Conservation (phyloP, 2,888 invertebrate genomes). For the Limnephilus lunatus region DNA sequence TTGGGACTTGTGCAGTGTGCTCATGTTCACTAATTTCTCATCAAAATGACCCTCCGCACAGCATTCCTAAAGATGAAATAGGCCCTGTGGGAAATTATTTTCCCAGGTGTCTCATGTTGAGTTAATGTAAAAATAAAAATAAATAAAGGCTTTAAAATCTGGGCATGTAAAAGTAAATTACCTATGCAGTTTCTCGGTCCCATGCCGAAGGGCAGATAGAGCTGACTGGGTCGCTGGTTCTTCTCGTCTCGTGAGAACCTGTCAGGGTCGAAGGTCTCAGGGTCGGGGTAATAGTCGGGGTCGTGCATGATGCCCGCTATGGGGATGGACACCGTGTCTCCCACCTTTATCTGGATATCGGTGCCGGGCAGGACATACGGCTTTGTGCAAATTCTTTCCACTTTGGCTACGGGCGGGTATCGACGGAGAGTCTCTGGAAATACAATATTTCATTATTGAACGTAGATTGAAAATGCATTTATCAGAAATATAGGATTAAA, state of each 20-base stretch:
- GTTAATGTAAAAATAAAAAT: too few species aligned
- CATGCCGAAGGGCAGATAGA: slow-evolving; percentile 77
- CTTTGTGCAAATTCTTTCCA: slow-evolving; percentile 78
- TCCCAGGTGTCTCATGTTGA: too few species aligned
- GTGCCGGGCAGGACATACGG: slow-evolving; percentile 76
- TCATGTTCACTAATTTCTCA: too few species aligned
- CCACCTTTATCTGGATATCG: slow-evolving; percentile 73
- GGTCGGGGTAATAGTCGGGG: slow-evolving; percentile 77
- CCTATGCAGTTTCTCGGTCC: slow-evolving; percentile 78
- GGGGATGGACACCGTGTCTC: slow-evolving; percentile 74
- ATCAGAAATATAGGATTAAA: too few species aligned
- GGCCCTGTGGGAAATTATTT: too few species aligned
- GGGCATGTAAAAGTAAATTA: slow-evolving; percentile 64
- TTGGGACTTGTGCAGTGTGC: too few species aligned
- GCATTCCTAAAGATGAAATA: too few species aligned
- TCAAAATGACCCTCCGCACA: too few species aligned
- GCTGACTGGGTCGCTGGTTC: slow-evolving; percentile 73
- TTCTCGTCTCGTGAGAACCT: slow-evolving; percentile 78
- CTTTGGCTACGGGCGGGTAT: slow-evolving; percentile 77
- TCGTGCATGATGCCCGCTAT: slow-evolving; percentile 77
- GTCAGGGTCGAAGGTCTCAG: slow-evolving; percentile 76
- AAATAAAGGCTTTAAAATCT: neutral
- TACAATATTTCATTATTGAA: neutral
- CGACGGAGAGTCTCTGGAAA: slow-evolving; percentile 78
- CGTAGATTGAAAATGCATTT: too few species aligned